phyloP scores from a whole-genome alignment of 2,113 vertebrate species.

The Bettongia penicillata region DNA sequence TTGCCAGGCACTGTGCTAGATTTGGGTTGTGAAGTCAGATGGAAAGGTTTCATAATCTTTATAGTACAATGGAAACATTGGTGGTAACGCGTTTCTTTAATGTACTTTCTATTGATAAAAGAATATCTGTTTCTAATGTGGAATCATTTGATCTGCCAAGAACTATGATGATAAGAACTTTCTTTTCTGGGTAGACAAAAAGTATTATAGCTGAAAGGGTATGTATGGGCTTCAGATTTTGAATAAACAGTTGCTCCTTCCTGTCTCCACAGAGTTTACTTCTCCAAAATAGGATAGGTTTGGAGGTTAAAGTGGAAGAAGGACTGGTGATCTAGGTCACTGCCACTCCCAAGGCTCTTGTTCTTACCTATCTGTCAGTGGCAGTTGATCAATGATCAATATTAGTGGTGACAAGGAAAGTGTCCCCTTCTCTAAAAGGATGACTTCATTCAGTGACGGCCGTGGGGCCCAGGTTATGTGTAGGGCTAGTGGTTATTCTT shows the following conservation, averaged over 20 bases:
- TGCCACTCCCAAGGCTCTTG: too few relatives aligned
- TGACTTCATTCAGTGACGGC: too few relatives aligned
- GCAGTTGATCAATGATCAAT: too few relatives aligned
- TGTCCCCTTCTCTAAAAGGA: too few relatives aligned
- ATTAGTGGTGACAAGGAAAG: too few relatives aligned
- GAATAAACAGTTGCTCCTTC: not conserved
- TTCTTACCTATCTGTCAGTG: too few relatives aligned
- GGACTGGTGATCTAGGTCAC: too few relatives aligned
- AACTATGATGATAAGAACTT: not conserved
- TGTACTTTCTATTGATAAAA: not conserved
- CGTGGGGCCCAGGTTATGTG: too few relatives aligned
- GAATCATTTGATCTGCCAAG: not conserved
- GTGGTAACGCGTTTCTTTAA: not conserved
- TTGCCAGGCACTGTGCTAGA: not conserved
- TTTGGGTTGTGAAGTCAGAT: not conserved
- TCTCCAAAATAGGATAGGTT: not conserved
- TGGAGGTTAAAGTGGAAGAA: too few relatives aligned
- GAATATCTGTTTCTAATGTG: not conserved
- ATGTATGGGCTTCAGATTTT: not conserved
- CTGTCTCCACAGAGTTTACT: not conserved
- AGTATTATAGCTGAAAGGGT: not conserved
- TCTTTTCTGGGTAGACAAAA: not conserved
- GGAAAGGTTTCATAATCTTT: not conserved
- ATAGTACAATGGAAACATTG: not conserved
- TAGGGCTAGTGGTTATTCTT: too few relatives aligned